Conservation (phyloP, 2,888 invertebrate species). For the Bombylius discolor region DNA sequence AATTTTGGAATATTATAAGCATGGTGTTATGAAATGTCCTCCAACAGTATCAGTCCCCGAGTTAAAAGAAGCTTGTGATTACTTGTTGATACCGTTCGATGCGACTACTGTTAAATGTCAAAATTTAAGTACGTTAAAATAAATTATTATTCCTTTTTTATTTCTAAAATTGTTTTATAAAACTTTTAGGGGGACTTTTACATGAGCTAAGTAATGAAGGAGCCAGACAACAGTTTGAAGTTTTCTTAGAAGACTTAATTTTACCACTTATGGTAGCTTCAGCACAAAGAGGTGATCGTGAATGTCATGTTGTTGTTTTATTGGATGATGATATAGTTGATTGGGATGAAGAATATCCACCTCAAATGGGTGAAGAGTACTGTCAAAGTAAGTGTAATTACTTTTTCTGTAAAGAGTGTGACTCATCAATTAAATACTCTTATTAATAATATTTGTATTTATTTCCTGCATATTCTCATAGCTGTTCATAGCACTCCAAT, state of each 20-base stretch:
- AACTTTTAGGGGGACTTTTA: conserved; percentile 62
- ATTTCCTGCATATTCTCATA: conserved; percentile 22
- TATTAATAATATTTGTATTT: not conserved
- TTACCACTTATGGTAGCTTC: conserved; percentile 93
- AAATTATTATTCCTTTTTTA: conserved; percentile 2
- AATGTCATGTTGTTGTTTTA: conserved; percentile 93
- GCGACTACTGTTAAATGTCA: conserved; percentile 90
- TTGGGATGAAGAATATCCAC: conserved; percentile 99
- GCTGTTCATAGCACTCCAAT: conserved; percentile 89
- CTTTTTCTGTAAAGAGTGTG: not conserved
- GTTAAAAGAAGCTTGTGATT: conserved; percentile 95
- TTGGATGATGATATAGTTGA: conserved; percentile 91
- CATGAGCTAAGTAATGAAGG: conserved; percentile 99
- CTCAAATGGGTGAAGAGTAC: conserved; percentile 99
- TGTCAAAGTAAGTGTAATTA: conserved; percentile 61
- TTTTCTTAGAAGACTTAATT: conserved; percentile 88
- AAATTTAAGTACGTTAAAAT: conserved; percentile 66
- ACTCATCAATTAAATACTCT: not conserved
- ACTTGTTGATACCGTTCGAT: conserved; percentile 94
- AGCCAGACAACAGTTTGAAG: conserved; percentile 93
- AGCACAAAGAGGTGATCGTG: conserved; percentile 87
- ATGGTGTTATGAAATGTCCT: conserved; percentile 85
- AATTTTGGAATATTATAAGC: conserved; percentile 88
- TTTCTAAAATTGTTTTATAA: conserved; percentile 3
- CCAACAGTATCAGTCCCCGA: conserved; percentile 93